phyloP scores from a whole-genome alignment of 2,113 vertebrate species.

The Capreolus pygargus region DNA sequence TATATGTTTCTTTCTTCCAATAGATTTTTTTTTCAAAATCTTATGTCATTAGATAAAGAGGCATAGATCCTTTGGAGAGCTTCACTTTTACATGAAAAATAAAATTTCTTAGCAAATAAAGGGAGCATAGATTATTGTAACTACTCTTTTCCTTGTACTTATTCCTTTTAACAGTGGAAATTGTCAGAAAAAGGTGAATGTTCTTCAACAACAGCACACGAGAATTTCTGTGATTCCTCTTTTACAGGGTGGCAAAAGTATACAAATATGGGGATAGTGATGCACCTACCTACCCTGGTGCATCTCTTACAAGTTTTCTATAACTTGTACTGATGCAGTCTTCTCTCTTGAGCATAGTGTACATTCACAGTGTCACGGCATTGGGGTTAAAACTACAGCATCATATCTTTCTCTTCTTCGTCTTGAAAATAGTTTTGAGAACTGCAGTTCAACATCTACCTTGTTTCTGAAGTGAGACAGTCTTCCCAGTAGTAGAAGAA shows the following conservation, averaged over 20 bases:
- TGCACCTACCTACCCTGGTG: not conserved
- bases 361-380: not conserved
- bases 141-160: not conserved
- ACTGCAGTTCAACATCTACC: not conserved
- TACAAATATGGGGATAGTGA: not conserved
- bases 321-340: not conserved
- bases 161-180: not conserved
- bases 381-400: not conserved
- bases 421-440: not conserved
- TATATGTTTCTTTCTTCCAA: not conserved
- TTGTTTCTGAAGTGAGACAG: conserved; percentile 7
- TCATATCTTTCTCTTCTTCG: not conserved
- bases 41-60: not conserved
- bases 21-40: not conserved
- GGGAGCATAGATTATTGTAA: not conserved
- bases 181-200: not conserved
- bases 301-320: not conserved
- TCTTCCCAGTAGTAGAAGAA: not conserved
- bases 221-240: not conserved
- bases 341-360: not conserved
- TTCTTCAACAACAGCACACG: not conserved
- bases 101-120: not conserved
- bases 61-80: not conserved
- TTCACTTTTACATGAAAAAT: not conserved
- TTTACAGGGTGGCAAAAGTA: not conserved